Evolutionary conservation across 2,113 vertebrate species (phyloP), one percentile per base, ranked within the genome.

Genomic region (Irena cyanogastra): DNA sequence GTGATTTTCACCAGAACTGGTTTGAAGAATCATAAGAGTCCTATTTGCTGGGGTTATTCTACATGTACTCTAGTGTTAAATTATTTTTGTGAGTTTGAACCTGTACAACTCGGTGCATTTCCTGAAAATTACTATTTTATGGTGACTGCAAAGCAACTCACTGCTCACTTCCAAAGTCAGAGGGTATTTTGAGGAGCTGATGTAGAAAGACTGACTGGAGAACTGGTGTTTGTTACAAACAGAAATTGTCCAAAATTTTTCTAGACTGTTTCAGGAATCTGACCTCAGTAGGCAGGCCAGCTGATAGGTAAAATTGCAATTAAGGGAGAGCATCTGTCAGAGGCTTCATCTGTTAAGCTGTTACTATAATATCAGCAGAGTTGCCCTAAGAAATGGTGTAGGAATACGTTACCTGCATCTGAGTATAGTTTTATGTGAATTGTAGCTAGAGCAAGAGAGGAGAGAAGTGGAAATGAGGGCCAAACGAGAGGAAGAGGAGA

Each of bases 401-500:
- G 93, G 87, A 94, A 87, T 95, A 96, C 87, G 70, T 95, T 87
- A 95, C 86, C 91, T 96, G 97, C 92, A 89, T 97, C 94, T 95
- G 95, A 95, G 93, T 90, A 44, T 95, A 95, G 92, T 95, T 95
- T 95, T 96, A 80, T 97, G 94, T 97, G 95, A 54, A 94, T 96
- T 96, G 85, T 96, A 99, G 99, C 96, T 99, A 97, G 99, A 99
- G 91, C 98, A 99, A 93, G 99, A 99, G 94, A 98, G 99, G 84
- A 98, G 98, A 94, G 99, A 99, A 91, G 98, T 98, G 89, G 99
- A 99, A 97, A 97, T 99, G 91, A 98, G 99, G 96, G 99, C 98
- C 91, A 99, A 99, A 98, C 98, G 99, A 93, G 99, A 99, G 97
- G 99, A 99, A 94, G 99, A 99, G 92, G 99, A 99, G 90, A 98